phyloP scores from a whole-genome alignment of 2,797 vertebrate species.

The Parambassis ranga region DNA sequence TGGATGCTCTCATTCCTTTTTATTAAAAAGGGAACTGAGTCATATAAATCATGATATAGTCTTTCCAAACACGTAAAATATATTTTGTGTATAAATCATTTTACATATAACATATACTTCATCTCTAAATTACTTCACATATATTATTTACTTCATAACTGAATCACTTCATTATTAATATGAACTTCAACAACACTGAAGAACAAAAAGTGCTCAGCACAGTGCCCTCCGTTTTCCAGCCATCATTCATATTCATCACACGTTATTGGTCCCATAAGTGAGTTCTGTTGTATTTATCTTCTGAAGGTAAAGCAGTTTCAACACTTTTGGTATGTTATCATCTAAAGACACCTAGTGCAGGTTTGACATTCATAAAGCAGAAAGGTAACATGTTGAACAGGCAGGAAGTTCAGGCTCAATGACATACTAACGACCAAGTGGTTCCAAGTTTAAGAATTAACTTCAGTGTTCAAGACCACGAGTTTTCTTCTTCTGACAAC shows the following conservation, averaged over 20 bases:
- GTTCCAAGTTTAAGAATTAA: background rate
- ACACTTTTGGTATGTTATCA: slow-evolving; percentile 52
- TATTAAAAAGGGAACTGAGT: too few species aligned
- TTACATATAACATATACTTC: slow-evolving; percentile 51
- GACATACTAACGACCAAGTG: background rate
- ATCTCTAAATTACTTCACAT: slow-evolving; percentile 38
- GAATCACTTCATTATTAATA: slow-evolving; percentile 48
- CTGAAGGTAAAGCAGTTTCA: slow-evolving; percentile 21
- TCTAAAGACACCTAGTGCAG: slow-evolving; percentile 32
- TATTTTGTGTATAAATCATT: slow-evolving; percentile 27
- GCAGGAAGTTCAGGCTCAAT: background rate
- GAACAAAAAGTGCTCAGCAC: slow-evolving; percentile 77
- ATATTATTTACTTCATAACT: slow-evolving; percentile 31
- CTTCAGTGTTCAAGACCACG: background rate
- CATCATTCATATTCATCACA: slow-evolving; percentile 18
- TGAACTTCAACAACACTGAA: slow-evolving; percentile 77
- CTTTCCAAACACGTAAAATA: too few species aligned
- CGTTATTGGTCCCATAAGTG: slow-evolving; percentile 13
- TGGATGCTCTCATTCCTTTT: too few species aligned
- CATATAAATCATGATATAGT: slow-evolving; percentile 38
- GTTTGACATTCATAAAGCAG: slow-evolving; percentile 32
- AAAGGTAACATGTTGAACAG: background rate
- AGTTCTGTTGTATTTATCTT: slow-evolving; percentile 11
- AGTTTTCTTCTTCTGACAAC: too few species aligned
- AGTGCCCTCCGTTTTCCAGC: slow-evolving; percentile 36